Evolutionary conservation across 2,888 invertebrate genomes (phyloP).

Genomic region (Pseudoips prasinana): DNA sequence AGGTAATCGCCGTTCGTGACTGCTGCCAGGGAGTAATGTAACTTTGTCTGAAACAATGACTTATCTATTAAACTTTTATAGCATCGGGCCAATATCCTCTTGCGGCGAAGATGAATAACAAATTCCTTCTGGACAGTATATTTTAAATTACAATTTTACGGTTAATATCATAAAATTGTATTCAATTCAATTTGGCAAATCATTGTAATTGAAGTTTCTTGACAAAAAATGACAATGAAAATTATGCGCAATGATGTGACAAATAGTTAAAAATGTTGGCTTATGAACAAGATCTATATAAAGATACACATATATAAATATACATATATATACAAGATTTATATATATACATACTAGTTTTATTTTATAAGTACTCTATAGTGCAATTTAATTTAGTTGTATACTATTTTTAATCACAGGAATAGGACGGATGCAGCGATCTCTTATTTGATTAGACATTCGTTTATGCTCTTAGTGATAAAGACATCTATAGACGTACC

Average conservation of each 20-base stretch:
- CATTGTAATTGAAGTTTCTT: neutral
- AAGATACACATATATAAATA: no score
- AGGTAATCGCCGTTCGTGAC: conserved; percentile 34
- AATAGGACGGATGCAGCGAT: conserved; percentile 15
- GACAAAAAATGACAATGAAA: neutral
- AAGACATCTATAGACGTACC: conserved; percentile 18
- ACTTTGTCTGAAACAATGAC: conserved; percentile 25
- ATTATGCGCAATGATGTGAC: conserved; percentile 3
- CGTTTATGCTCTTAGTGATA: conserved; percentile 20
- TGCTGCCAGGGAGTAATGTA: conserved; percentile 25
- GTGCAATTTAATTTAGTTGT: no score
- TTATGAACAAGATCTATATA: no score
- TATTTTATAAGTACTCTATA: no score
- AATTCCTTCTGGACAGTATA: conserved; percentile 2
- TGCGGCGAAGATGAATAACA: conserved; percentile 19
- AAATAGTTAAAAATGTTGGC: no score
- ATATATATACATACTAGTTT: no score
- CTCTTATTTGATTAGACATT: conserved; percentile 20
- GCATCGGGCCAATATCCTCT: conserved; percentile 15
- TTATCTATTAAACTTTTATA: conserved; percentile 29
- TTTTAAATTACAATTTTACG: conserved; percentile 14
- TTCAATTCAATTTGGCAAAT: neutral
- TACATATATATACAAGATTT: no score
- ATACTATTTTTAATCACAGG: conserved; percentile 3
- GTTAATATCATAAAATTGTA: conserved; percentile 14